Conservation (phyloP, 2,113 vertebrate genomes). For the Cryptomyrus ogoouensis region DNA sequence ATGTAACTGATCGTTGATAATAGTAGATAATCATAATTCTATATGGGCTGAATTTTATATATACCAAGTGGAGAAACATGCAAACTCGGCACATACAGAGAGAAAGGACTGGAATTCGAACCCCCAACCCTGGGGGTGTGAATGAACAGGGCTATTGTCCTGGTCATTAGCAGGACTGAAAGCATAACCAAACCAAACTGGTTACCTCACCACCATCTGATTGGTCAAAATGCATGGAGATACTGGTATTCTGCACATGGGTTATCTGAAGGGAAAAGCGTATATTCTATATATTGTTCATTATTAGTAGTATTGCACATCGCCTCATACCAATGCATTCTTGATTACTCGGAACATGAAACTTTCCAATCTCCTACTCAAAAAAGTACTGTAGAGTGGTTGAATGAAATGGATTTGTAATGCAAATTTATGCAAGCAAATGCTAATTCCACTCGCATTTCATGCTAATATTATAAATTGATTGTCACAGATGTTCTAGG, state of each 20-base stretch:
- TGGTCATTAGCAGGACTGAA: neutral
- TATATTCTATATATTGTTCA: neutral
- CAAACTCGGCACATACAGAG: neutral
- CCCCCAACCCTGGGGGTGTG: neutral
- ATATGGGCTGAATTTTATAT: neutral
- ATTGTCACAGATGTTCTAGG: too few relatives aligned
- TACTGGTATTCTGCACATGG: neutral
- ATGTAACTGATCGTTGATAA: neutral
- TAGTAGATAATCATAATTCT: neutral
- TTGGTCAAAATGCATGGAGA: neutral
- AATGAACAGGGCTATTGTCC: neutral
- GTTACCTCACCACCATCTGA: neutral
- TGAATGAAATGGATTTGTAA: neutral
- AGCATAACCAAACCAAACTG: neutral
- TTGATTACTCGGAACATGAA: neutral
- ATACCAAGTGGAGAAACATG: neutral
- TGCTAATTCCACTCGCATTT: too few relatives aligned
- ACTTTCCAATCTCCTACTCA: neutral
- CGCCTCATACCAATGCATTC: neutral
- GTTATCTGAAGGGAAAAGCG: neutral
- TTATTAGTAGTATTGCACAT: neutral
- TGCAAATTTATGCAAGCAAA: too few relatives aligned
- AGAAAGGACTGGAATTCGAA: neutral
- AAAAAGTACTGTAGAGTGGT: neutral
- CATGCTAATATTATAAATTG: neutral